Conservation (phyloP, 2,888 invertebrate species). For the Meiosimyza platycephala region DNA sequence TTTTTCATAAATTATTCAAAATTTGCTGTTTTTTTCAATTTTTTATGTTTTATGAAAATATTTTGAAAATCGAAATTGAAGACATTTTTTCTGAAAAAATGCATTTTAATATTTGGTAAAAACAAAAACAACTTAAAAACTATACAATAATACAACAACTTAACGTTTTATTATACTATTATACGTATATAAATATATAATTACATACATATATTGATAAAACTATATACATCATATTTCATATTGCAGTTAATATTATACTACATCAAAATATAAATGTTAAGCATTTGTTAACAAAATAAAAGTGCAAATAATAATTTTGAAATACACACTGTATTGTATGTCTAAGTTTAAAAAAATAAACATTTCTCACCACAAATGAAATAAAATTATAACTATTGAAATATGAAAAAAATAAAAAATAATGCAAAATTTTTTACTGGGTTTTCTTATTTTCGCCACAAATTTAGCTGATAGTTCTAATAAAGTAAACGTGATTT, state of each 20-base stretch:
- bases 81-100: conserved; percentile 1
- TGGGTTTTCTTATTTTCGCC: not conserved
- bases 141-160: conserved; percentile 5
- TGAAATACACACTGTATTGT: conserved; percentile 7
- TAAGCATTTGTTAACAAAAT: not conserved
- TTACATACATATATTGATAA: conserved; percentile 8
- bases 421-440: not conserved
- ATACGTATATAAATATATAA: conserved; percentile 3
- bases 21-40: not conserved
- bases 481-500: too few species aligned
- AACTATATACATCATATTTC: conserved; percentile 14
- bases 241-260: conserved; percentile 12
- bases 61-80: not conserved
- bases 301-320: not conserved
- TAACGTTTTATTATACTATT: not conserved
- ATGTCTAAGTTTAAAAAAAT: not conserved
- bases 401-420: conserved; percentile 24
- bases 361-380: not conserved
- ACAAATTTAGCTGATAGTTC: too few species aligned
- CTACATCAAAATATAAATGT: conserved; percentile 2
- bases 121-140: not conserved
- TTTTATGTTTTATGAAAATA: too few species aligned
- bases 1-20: conserved; percentile 16
- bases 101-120: not conserved
- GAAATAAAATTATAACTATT: conserved; percentile 13